Evolutionary conservation across 2,888 invertebrate species (phyloP), one percentile per base, ranked within the genome.

Genomic region (Chrysolina haemoptera): DNA sequence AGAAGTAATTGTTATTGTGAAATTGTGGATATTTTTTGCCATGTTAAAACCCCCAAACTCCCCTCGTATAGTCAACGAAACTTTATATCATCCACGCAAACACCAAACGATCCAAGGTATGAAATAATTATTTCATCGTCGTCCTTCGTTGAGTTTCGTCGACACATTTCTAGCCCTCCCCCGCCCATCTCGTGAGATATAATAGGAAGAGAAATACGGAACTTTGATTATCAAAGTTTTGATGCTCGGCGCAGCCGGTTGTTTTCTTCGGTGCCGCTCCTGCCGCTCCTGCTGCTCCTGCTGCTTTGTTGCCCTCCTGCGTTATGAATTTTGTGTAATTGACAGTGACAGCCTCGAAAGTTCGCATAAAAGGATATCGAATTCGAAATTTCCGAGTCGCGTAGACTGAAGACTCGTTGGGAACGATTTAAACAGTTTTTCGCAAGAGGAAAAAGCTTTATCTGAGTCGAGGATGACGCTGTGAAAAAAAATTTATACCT

Each of bases 221-320:
- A 70, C 63, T 70, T 70, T 22, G 62, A 70, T 70, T 53, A 70
- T 59, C 55, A 70, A 70, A 70, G 64, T 70, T 70, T 59, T 53
- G 65, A 65, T 65, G 59, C 20, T 16, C 18, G 11, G 18, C 53
- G 53, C 27, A 41, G 18, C 40, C 50, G 50, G 67, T 67, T 55
- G 67, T 67, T 67, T 53, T 48, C 41, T 53, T 53, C 20, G 8
- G 5, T 55, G 20, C 20, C 12, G 11, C 11, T 55, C 55, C 55
- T 55, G 55, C 55, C 11, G 55, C n/a, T 27, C n/a, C n/a, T 55
- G 20, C 20, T 5, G 11, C 11, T 55, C 55, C 55, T 55, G 55
- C 55, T 22, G 55, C n/a, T 27, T 59, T 59, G 27, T n/a, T 59
- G 59, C 59, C 27, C 27, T 67, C 16, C 40, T 53, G 55, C 53